Conservation (phyloP, 1,140 invertebrate genomes). For the Lordiphosa clarofinis region DNA sequence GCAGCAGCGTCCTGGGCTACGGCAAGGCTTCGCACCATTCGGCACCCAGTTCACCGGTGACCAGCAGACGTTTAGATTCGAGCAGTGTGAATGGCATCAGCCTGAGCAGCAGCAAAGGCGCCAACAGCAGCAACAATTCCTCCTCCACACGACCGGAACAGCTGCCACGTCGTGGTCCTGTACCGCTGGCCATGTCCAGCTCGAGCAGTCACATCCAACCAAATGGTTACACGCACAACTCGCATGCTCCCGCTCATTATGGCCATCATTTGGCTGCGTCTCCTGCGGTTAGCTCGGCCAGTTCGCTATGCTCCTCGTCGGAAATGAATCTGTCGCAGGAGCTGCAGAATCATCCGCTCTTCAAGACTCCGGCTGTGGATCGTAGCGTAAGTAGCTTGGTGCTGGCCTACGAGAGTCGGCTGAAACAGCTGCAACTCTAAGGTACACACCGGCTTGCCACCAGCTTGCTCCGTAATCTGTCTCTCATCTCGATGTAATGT, state of each 20-base stretch:
- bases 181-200: conserved; percentile 73
- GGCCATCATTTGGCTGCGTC: conserved; percentile 72
- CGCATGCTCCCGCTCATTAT: conserved; percentile 50
- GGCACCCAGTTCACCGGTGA: conserved; percentile 85
- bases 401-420: conserved; percentile 53
- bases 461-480: conserved; percentile 27
- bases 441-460: conserved; percentile 32
- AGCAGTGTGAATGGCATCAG: conserved; percentile 21
- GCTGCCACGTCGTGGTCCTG: conserved; percentile 44
- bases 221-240: conserved; percentile 58
- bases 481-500: conserved; percentile 49
- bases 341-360: conserved; percentile 78
- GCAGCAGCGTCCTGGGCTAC: conserved; percentile 62
- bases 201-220: conserved; percentile 74
- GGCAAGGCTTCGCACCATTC: conserved; percentile 80
- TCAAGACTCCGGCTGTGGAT: conserved; percentile 75
- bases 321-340: conserved; percentile 79
- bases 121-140: conserved; percentile 3
- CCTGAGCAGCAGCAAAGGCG: conserved; percentile 26
- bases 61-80: conserved; percentile 71
- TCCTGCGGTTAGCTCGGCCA: conserved; percentile 75
- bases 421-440: conserved; percentile 29
- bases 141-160: conserved; percentile 3
- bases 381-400: conserved; percentile 76
- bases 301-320: conserved; percentile 75